phyloP scores from a whole-genome alignment of 2,797 vertebrate species.

The Neopelma chrysocephalum region DNA sequence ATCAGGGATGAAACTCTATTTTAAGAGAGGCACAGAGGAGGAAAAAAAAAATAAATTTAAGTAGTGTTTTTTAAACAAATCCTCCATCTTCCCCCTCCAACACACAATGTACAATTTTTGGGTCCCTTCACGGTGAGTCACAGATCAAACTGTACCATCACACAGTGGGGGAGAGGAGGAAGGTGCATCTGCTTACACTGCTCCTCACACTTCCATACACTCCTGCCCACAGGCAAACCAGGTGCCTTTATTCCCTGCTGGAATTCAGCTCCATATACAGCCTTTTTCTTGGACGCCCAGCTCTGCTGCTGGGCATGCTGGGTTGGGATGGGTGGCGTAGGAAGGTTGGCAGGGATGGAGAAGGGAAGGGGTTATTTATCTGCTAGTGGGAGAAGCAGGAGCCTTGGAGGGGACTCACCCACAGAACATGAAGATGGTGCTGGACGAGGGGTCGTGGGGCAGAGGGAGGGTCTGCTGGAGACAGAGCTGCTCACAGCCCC shows the following conservation, averaged over 20 bases:
- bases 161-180: background rate
- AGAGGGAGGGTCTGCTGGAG: constrained; percentile 93
- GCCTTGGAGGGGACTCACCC: constrained; percentile 82
- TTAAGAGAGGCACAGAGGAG: constrained; percentile 59
- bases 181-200: constrained; percentile 17
- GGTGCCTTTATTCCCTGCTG: background rate
- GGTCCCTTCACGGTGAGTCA: background rate
- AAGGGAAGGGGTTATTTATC: background rate
- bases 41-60: background rate
- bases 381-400: background rate
- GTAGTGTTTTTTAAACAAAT: constrained; percentile 21
- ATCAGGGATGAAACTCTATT: constrained; percentile 70
- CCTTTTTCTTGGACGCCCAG: background rate
- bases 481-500: constrained; percentile 97
- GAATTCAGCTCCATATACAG: background rate
- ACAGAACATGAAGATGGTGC: constrained; percentile 97
- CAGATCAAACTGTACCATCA: background rate
- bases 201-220: background rate
- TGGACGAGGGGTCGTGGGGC: constrained; percentile 87
- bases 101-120: background rate
- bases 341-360: background rate
- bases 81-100: background rate
- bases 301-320: rapidly evolving
- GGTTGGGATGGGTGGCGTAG: background rate
- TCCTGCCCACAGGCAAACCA: background rate